Conservation (phyloP, 2,797 vertebrate genomes). For the Tinamus major region DNA sequence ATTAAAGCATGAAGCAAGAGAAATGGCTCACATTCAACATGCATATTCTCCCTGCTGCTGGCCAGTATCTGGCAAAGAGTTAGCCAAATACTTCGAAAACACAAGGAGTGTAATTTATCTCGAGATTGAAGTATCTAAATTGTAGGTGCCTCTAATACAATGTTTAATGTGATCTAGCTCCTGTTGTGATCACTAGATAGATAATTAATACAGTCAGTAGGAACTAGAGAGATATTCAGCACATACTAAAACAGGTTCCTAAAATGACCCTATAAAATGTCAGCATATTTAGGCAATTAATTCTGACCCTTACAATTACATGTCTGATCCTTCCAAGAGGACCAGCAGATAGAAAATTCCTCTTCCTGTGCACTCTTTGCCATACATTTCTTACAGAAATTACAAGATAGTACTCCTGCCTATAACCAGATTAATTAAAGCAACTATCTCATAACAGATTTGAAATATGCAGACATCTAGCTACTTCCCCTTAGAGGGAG, state of each 20-base stretch:
- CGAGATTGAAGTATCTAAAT: neutral
- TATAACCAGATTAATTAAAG: neutral
- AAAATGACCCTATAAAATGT: neutral
- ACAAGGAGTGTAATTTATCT: neutral
- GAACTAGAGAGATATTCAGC: neutral
- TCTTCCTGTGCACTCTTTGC: neutral
- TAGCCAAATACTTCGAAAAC: neutral
- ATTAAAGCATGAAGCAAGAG: neutral
- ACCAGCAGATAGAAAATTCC: neutral
- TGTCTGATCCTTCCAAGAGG: neutral
- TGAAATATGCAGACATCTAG: neutral
- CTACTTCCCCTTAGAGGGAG: neutral
- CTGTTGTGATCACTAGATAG: neutral
- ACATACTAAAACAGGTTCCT: neutral
- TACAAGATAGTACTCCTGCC: neutral
- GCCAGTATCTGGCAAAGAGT: neutral
- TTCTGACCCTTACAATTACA: neutral
- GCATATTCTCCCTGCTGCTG: neutral
- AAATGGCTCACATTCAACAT: neutral
- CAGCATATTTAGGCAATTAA: neutral
- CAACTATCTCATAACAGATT: neutral
- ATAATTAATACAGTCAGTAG: neutral
- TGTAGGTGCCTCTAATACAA: neutral
- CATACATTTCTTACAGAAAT: neutral
- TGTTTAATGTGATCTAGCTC: neutral